A percentile compares a stretch with the other conserved stretches of the same genome.
These are phyloP conservation scores for Microctenopoma steveboyesi DNA, from an alignment of 2,797 vertebrate genomes.

Conservation along the genomic window DNA sequence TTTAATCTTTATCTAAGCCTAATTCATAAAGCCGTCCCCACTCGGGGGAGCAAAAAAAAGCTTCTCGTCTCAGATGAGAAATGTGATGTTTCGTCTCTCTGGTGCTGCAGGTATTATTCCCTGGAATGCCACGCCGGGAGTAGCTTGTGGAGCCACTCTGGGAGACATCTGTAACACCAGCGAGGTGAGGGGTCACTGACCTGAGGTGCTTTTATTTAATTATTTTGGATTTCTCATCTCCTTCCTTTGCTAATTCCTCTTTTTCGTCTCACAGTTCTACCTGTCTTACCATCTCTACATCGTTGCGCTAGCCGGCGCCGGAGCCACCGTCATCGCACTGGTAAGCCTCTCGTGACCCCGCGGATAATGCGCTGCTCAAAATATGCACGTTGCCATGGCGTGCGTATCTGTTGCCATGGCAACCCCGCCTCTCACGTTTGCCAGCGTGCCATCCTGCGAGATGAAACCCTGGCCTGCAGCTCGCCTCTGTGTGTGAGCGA, in stretches of 20 bases:
- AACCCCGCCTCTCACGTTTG: conserved; percentile 63
- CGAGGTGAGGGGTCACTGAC: conserved; percentile 84
- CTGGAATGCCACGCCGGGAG: conserved; percentile 93
- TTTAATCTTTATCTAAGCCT: conserved; percentile 67
- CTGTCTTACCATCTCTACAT: conserved; percentile 99
- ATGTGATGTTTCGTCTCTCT: conserved; percentile 59
- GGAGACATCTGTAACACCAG: conserved; percentile 95
- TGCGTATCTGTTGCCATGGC: conserved; percentile 64
- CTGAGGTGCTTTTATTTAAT: neutral
- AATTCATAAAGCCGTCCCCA: conserved; percentile 62
- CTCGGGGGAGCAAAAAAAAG: conserved; percentile 44
- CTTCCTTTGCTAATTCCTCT: neutral
- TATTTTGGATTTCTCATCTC: accelerated
- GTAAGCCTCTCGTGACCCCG: conserved; percentile 82
- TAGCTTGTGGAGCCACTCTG: conserved; percentile 91
- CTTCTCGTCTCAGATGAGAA: conserved; percentile 51
- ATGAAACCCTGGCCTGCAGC: conserved; percentile 38
- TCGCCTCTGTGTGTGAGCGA: conserved; percentile 41
- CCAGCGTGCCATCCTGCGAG: conserved; percentile 34
- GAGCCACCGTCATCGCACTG: conserved; percentile 96
- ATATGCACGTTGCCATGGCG: conserved; percentile 74
- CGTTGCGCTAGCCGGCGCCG: conserved; percentile 95
- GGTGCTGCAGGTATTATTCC: conserved; percentile 91
- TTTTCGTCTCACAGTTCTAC: conserved; percentile 89
- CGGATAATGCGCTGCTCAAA: conserved; percentile 39